Evolutionary conservation across 2,888 invertebrate species (phyloP).

Genomic region (Polyploca ridens): DNA sequence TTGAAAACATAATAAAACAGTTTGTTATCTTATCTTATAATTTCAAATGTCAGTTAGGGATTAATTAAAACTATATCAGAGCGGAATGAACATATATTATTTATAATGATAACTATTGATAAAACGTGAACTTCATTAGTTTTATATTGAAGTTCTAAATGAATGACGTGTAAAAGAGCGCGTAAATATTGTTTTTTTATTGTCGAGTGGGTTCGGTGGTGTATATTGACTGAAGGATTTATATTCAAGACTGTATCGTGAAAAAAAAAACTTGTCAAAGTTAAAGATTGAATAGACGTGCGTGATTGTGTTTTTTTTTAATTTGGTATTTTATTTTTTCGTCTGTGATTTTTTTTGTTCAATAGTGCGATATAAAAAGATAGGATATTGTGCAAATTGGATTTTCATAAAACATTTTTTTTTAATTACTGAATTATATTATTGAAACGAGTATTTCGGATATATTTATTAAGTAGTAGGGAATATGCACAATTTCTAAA

Average conservation of each 20-base stretch:
- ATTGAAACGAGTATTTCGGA: too few relatives aligned
- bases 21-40: conserved; percentile 3
- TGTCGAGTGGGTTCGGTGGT: neutral
- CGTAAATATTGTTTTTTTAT: neutral
- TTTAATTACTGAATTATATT: too few relatives aligned
- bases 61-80: conserved; percentile 6
- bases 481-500: too few relatives aligned
- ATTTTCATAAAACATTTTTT: too few relatives aligned
- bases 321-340: too few relatives aligned
- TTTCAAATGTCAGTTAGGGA: neutral
- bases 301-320: neutral
- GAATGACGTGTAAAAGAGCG: conserved; percentile 5
- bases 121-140: conserved; percentile 5
- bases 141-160: neutral
- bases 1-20: conserved; percentile 1
- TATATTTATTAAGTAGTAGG: too few relatives aligned
- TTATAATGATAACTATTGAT: conserved; percentile 1
- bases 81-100: conserved; percentile 6
- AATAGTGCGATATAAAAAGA: too few relatives aligned
- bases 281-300: neutral
- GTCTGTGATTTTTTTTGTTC: too few relatives aligned
- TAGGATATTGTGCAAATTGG: too few relatives aligned
- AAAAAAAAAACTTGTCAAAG: neutral
- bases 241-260: neutral
- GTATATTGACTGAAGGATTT: neutral